Conservation (phyloP, 1,140 invertebrate genomes). For the Eciton burchellii region DNA sequence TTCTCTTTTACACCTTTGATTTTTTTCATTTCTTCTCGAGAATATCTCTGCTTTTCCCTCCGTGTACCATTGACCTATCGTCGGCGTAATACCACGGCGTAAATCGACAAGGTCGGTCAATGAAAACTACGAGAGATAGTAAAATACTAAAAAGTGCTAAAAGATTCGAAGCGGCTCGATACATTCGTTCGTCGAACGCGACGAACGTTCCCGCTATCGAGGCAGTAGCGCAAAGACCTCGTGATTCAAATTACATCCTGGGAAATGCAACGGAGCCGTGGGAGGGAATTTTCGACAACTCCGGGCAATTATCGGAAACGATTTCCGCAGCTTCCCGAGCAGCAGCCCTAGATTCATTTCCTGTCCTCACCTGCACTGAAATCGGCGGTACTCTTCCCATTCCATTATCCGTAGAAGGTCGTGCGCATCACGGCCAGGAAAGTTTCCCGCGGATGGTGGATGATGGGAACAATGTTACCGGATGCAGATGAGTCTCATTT, state of each 20-base stretch:
- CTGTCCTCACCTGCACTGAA: slow-evolving; percentile 64
- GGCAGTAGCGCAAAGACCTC: slow-evolving; percentile 14
- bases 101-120: neutral
- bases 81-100: neutral
- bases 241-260: slow-evolving; percentile 50
- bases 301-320: slow-evolving; percentile 65
- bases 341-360: slow-evolving; percentile 67
- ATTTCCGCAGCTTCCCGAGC: slow-evolving; percentile 64
- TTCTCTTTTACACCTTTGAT: slow-evolving; percentile 7
- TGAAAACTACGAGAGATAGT: neutral
- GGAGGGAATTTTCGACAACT: slow-evolving; percentile 64
- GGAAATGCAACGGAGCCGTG: slow-evolving; percentile 14
- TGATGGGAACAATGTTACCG: slow-evolving; percentile 73
- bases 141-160: neutral
- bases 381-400: slow-evolving; percentile 34
- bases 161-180: slow-evolving; percentile 3
- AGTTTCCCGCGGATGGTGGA: slow-evolving; percentile 58
- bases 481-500: slow-evolving; percentile 74
- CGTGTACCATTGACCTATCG: too few species aligned
- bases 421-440: slow-evolving; percentile 55
- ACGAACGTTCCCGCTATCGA: neutral
- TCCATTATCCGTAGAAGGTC: slow-evolving; percentile 11
- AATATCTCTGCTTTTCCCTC: slow-evolving; percentile 22
- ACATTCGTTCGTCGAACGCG: neutral
- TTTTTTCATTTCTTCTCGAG: slow-evolving; percentile 14